phyloP scores from a whole-genome alignment of 1,140 invertebrate species.

The Camponotus floridanus region DNA sequence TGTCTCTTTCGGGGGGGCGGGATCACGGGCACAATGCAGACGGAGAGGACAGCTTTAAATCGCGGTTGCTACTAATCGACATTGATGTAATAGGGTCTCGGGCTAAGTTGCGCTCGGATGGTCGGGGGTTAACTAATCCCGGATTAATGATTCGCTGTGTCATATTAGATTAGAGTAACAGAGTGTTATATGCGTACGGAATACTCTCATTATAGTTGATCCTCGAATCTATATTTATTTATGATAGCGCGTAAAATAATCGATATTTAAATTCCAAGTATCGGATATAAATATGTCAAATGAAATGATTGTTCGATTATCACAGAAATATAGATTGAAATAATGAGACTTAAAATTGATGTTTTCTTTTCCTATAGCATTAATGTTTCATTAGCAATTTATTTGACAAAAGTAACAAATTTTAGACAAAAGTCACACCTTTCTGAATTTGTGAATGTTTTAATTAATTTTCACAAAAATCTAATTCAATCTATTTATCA shows the following conservation, averaged over 20 bases:
- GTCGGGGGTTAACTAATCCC: conserved; percentile 44
- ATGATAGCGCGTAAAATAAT: neutral
- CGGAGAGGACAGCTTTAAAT: conserved; percentile 44
- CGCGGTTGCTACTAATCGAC: conserved; percentile 51
- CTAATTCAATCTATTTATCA: too few species aligned
- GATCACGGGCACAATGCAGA: neutral
- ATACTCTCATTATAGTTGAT: neutral
- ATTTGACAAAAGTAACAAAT: neutral
- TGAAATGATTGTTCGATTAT: neutral
- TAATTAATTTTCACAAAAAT: neutral
- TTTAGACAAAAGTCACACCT: neutral
- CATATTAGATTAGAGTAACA: conserved; percentile 27
- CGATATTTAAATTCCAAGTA: neutral
- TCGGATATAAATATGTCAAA: neutral
- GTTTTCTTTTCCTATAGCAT: neutral
- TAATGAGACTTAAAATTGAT: neutral
- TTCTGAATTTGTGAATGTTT: neutral
- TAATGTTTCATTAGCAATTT: neutral
- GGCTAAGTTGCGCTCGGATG: conserved; percentile 37
- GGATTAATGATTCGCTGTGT: conserved; percentile 40
- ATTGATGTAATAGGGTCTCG: conserved; percentile 52
- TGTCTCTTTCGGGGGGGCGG: conserved; percentile 8
- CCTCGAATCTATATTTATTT: neutral
- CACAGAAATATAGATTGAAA: too few species aligned
- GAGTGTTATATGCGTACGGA: conserved; percentile 1